Percentiles rank a stretch among this genome's conserved stretches.
These are phyloP conservation scores for Clistopyga incitator DNA, from an alignment of 2,888 invertebrate genomes.

Conservation along the genomic window DNA sequence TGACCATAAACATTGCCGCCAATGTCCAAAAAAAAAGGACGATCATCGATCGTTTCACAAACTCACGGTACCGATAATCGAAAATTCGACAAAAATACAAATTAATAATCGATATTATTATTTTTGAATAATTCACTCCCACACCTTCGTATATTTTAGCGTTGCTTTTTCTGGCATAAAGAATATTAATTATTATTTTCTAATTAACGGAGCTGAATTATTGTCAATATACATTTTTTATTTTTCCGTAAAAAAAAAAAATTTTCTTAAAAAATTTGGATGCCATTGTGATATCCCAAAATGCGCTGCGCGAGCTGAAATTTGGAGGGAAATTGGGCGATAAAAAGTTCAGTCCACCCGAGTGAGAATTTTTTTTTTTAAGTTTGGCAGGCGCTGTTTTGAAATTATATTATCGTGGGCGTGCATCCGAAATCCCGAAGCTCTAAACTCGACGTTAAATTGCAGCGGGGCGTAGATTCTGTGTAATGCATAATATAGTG, in stretches of 20 bases:
- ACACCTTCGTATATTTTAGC: not conserved
- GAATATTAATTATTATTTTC: too few species aligned
- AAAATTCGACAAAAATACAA: too few species aligned
- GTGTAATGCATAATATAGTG: constrained; percentile 3
- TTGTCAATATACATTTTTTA: too few species aligned
- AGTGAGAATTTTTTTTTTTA: not conserved
- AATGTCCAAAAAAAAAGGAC: not conserved
- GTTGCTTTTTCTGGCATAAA: not conserved
- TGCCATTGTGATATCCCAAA: not conserved
- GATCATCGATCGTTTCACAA: not conserved
- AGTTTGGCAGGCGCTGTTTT: not conserved
- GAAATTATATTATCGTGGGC: not conserved
- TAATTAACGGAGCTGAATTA: too few species aligned
- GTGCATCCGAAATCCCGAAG: not conserved
- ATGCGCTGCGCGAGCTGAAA: not conserved
- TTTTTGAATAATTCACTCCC: not conserved
- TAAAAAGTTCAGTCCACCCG: not conserved
- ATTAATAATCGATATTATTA: too few species aligned
- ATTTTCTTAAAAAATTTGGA: too few species aligned
- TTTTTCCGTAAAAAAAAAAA: too few species aligned
- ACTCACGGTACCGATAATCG: too few species aligned
- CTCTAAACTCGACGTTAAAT: constrained; percentile 18
- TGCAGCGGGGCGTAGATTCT: not conserved
- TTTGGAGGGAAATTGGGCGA: not conserved
- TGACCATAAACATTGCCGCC: not conserved